Evolutionary conservation across 30 jellyfish, hydroid and myxozoan genomes (phyloP).

Genomic region (Cassiopea andromeda): DNA sequence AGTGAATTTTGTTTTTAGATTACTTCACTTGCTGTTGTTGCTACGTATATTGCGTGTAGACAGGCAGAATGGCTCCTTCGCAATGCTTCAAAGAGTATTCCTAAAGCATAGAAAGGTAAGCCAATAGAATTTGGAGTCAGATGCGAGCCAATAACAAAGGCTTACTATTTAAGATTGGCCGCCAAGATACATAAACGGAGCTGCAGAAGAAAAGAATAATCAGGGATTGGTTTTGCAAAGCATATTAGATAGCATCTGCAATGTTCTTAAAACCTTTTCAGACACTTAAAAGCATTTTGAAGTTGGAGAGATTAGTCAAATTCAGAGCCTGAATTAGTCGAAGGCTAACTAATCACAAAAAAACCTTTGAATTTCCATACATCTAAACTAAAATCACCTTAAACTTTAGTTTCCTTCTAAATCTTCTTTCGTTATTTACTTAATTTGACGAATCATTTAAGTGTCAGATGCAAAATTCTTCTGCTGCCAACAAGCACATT

Average conservation of each 20-base stretch:
- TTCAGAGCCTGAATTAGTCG: not conserved
- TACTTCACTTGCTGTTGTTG: slow-evolving; percentile 58
- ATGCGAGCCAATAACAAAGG: not conserved
- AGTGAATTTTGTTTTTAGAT: not conserved
- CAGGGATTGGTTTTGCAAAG: not conserved
- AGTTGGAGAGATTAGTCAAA: not conserved
- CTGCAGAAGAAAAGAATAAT: not conserved
- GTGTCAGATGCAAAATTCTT: too few species aligned
- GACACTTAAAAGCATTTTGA: not conserved
- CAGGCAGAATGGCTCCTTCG: slow-evolving; percentile 85
- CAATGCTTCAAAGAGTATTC: slow-evolving; percentile 70
- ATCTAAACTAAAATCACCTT: too few species aligned
- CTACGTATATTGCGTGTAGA: slow-evolving; percentile 81
- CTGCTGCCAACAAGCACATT: too few species aligned
- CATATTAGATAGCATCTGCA: not conserved
- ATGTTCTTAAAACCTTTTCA: not conserved
- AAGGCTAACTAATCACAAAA: too few species aligned
- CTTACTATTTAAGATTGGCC: not conserved
- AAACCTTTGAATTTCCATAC: too few species aligned
- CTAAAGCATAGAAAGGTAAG: slow-evolving; percentile 78
- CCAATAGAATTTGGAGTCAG: not conserved
- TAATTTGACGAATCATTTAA: too few species aligned
- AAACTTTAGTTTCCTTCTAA: too few species aligned
- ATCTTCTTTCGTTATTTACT: too few species aligned
- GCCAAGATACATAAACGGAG: not conserved